These are phyloP conservation scores for Thunnus maccoyii DNA, from an alignment of 2,113 vertebrate genomes.

Conservation along the genomic window DNA sequence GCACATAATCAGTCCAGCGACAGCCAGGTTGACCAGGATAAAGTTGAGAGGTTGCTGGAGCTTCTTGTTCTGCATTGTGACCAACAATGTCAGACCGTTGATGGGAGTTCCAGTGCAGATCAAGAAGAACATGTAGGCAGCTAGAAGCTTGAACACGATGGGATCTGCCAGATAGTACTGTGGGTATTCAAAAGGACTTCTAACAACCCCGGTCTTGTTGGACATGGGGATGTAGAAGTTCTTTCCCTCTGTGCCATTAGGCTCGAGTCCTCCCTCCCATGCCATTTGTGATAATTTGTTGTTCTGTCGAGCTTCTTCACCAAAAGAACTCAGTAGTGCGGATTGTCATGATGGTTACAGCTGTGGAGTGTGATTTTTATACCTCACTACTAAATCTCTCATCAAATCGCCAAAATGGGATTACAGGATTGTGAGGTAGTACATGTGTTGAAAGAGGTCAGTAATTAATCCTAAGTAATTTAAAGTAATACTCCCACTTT, in stretches of 20 bases:
- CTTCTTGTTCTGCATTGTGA: conserved; percentile 89
- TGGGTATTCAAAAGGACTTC: conserved; percentile 85
- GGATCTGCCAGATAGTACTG: conserved; percentile 87
- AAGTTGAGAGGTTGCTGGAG: conserved; percentile 88
- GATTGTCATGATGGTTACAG: neutral
- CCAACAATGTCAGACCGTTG: conserved; percentile 87
- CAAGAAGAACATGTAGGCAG: conserved; percentile 86
- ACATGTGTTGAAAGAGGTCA: conserved; percentile 10
- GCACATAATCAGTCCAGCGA: conserved; percentile 86
- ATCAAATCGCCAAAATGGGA: conserved; percentile 41
- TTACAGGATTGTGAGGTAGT: conserved; percentile 45
- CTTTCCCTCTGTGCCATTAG: conserved; percentile 86
- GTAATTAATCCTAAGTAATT: conserved; percentile 17
- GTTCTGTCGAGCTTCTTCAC: conserved; percentile 1
- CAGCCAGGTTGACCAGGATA: conserved; percentile 86
- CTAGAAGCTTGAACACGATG: conserved; percentile 76
- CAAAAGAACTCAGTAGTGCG: neutral
- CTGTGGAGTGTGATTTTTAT: conserved; percentile 42
- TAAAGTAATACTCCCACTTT: conserved; percentile 5
- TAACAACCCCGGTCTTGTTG: conserved; percentile 88
- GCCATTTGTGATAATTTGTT: conserved; percentile 23
- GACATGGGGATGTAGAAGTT: conserved; percentile 90
- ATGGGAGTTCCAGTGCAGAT: conserved; percentile 84
- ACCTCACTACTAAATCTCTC: conserved; percentile 22
- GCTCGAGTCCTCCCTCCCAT: conserved; percentile 60